Evolutionary conservation across 23 tunicate species (phyloP), one percentile per base, ranked within the genome.

Genomic region (Styela plicata): DNA sequence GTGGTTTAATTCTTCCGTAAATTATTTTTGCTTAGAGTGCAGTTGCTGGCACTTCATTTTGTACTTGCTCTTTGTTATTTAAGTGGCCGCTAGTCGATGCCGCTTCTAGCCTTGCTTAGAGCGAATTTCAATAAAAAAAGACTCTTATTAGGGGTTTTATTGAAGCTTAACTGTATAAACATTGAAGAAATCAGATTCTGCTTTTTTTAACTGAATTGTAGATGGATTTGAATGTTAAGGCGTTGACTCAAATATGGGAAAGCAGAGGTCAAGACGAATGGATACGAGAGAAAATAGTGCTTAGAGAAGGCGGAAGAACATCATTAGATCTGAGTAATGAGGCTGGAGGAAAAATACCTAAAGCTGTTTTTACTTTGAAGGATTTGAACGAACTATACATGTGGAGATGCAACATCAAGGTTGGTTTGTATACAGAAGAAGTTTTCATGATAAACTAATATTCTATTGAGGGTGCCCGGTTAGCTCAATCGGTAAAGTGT

Each of bases 261-360:
- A 67, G 1, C 0, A 67, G 31, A 22, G 31, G 71, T 67, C 31
- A 67, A 67, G 71, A 29, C 0, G 30, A 22, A 18, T 67, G 71
- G 71, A 1, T 67, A 27, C 30, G 31, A 67, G 71, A 67, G 71
- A 67, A 29, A 67, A 29, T 67, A 27, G 71, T 67, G 13, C 71
- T 67, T 22, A 67, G 31, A 29, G 71, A 67, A 67, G 71, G 71
- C 31, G 71, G 71, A 67, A 67, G 71, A 29, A 67, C 71, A 27
- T 67, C 71, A 1, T 29, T 67, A 29, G 71, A 67, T 67, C 30
- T 67, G 31, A 67, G 71, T 18, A 67, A 67, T 27, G 31, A 1
- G 71, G 71, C 31, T 24, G 22, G 31, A 67, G 2, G 71, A 25
- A 27, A 24, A 67, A 67, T 67, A 25, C 71, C 71, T 0, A 67